Evolutionary conservation across 2,888 invertebrate species (phyloP), one percentile per base, ranked within the genome.

Genomic region (Stramonita haemastoma): DNA sequence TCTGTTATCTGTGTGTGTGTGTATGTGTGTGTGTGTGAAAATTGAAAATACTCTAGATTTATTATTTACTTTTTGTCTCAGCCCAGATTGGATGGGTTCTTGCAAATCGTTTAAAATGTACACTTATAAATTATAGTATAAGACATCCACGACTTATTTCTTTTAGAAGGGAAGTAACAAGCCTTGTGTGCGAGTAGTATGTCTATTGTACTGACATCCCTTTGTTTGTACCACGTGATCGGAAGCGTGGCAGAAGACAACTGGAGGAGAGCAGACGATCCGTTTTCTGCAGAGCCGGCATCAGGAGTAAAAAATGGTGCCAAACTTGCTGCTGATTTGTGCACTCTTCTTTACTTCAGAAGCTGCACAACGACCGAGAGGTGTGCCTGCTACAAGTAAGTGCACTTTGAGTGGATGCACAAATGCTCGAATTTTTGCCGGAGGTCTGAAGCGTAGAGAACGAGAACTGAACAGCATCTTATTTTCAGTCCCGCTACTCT

Each of bases 161-260:
- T 81, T 22, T 81, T n/a, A n/a, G 5, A 81, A 17, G 15, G 29
- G 34, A 36, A 66, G 26, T 22, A 66, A 66, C 17, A 66, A 66
- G 26, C 2, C 66, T 2, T 26, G 26, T 66, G 26, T 17, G 13
- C 19, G 66, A 66, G 13, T 17, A 66, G 26, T 22, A 17, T 66
- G 2, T 26, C 19, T 13, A 17, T 66, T 66, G 66, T 66, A 66
- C 66, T 1, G n/a, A n/a, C 0, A 73, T 73, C 73, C 22, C 73
- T 73, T 77, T 77, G 77, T 77, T 77, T 77, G 77, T 26, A 85
- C 57, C 84, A 86, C 86, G 86, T 87, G 73, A 87, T 87, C 36
- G 73, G 73, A 87, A 87, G 87, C 87, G 87, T 87, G 87, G 87
- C 87, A 87, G 46, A 66, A 73, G 46, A 73, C 87, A 34, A 87